Conservation (phyloP, 2,888 invertebrate species). For the Hartigia nigra region DNA sequence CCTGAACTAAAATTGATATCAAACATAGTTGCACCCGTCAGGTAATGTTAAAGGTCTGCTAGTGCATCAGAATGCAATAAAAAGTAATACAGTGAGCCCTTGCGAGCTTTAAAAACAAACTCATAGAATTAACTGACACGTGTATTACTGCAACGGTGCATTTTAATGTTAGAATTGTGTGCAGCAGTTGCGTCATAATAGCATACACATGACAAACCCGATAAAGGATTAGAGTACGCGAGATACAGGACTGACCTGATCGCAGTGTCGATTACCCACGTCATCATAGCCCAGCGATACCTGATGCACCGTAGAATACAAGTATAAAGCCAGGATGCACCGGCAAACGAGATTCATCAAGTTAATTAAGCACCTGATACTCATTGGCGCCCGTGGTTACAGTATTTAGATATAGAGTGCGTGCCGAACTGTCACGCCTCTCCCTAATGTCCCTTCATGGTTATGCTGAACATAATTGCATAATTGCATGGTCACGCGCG, state of each 20-base stretch:
- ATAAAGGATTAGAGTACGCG: not conserved
- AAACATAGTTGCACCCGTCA: not conserved
- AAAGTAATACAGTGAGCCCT: not conserved
- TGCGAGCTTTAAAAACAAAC: not conserved
- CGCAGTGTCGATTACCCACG: not conserved
- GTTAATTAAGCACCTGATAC: not conserved
- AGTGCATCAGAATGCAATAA: not conserved
- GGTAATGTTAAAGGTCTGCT: not conserved
- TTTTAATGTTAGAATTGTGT: not conserved
- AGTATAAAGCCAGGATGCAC: not conserved
- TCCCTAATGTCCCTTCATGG: not conserved
- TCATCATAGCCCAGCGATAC: not conserved
- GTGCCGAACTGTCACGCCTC: not conserved
- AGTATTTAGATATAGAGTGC: not conserved
- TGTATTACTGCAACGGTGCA: not conserved
- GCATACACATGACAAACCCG: not conserved
- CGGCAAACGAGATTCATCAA: not conserved
- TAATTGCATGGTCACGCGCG: not conserved
- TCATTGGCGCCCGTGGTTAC: not conserved
- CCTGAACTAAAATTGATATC: not conserved
- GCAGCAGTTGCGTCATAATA: not conserved
- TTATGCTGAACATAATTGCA: not conserved
- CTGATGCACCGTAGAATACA: not conserved
- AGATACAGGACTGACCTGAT: not conserved
- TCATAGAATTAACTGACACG: not conserved